These are phyloP conservation scores for Forficula auricularia DNA, from an alignment of 1,140 invertebrate genomes.

Conservation along the genomic window DNA sequence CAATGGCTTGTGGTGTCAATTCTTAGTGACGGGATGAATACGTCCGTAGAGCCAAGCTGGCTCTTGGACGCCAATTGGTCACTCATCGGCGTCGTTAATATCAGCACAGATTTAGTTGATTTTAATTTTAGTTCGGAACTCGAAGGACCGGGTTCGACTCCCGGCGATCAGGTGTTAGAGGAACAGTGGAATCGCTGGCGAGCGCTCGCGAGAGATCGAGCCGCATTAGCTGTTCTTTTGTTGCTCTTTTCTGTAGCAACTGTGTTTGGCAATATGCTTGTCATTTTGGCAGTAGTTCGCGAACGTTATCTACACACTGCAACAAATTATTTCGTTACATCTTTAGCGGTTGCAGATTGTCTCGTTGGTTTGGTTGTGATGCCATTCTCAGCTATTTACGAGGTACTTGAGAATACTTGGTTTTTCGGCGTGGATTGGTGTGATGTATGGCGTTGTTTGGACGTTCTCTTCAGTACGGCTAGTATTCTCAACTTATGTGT, in stretches of 20 bases:
- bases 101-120: no score
- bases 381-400: conserved; percentile 68
- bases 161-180: background rate
- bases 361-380: conserved; percentile 58
- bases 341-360: conserved; percentile 55
- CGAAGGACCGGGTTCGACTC: background rate
- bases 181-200: conserved; percentile 33
- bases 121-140: no score
- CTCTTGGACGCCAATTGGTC: no score
- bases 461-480: conserved; percentile 88
- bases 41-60: no score
- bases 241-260: conserved; percentile 40
- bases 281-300: conserved; percentile 48
- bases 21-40: no score
- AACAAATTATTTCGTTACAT: conserved; percentile 62
- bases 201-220: conserved; percentile 49
- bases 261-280: conserved; percentile 50
- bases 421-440: conserved; percentile 77
- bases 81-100: no score
- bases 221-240: conserved; percentile 42
- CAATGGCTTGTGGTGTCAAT: no score
- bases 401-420: conserved; percentile 71
- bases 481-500: conserved; percentile 95
- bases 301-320: conserved; percentile 53
- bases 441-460: conserved; percentile 89